These are phyloP conservation scores for Helicorthomorpha holstii DNA, from an alignment of 1,140 invertebrate species.

Conservation along the genomic window DNA sequence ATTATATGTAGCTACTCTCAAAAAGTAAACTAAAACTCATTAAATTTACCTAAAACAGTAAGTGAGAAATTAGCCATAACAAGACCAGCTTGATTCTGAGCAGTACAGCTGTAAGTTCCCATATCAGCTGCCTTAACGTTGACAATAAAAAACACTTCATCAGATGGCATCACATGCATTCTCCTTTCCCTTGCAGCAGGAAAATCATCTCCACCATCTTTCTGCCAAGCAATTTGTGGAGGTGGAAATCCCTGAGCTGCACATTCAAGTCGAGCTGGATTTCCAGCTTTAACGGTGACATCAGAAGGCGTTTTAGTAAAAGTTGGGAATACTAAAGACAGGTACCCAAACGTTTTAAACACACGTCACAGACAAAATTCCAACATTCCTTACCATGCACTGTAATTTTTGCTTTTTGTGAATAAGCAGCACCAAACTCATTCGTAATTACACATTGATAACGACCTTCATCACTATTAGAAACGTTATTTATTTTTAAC, in stretches of 20 bases:
- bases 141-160: constrained; percentile 82
- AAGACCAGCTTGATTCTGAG: constrained; percentile 69
- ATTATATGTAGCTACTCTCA: background rate
- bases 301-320: constrained; percentile 73
- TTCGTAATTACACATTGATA: constrained; percentile 90
- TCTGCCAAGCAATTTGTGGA: constrained; percentile 80
- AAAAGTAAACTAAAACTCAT: background rate
- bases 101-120: constrained; percentile 85
- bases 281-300: constrained; percentile 63
- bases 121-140: constrained; percentile 72
- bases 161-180: constrained; percentile 78
- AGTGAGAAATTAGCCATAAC: constrained; percentile 77
- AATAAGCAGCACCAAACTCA: constrained; percentile 74
- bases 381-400: constrained; percentile 43
- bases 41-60: constrained; percentile 49
- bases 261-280: constrained; percentile 75
- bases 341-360: constrained; percentile 6
- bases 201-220: constrained; percentile 88
- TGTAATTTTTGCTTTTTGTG: constrained; percentile 61
- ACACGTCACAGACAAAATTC: background rate
- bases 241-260: constrained; percentile 70
- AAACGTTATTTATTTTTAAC: constrained; percentile 51
- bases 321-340: constrained; percentile 53
- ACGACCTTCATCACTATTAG: constrained; percentile 56
- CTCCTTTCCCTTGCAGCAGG: constrained; percentile 81